A percentile compares a stretch with the other conserved stretches of the same genome.
Conservation (phyloP, 2,888 invertebrate species). For the Platypus cylindrus region DNA sequence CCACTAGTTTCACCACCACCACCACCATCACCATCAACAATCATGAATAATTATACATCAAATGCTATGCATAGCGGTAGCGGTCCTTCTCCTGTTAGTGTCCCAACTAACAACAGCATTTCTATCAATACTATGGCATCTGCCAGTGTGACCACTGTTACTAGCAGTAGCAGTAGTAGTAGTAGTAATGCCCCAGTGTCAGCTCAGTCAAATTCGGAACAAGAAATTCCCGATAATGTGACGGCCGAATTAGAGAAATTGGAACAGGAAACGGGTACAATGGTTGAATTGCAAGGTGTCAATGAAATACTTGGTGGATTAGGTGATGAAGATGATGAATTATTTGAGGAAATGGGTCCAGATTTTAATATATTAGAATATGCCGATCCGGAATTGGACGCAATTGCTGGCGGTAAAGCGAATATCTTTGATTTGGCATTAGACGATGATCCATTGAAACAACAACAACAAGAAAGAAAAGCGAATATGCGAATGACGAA, state of each 20-base stretch:
- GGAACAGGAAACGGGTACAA: slow-evolving; percentile 50
- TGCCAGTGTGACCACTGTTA: no score
- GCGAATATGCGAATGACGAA: no score
- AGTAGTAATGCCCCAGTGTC: slow-evolving; percentile 17
- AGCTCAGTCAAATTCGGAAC: slow-evolving; percentile 25
- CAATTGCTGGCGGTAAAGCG: slow-evolving; percentile 65
- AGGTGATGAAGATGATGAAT: slow-evolving; percentile 75
- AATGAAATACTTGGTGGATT: slow-evolving; percentile 71
- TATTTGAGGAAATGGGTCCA: slow-evolving; percentile 81
- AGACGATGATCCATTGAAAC: slow-evolving; percentile 33
- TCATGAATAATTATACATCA: no score
- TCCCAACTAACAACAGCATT: no score
- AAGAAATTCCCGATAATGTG: slow-evolving; percentile 53
- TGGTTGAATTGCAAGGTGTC: slow-evolving; percentile 51
- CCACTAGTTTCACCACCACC: background rate
- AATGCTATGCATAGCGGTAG: no score
- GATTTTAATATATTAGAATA: slow-evolving; percentile 94
- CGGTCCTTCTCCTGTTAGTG: no score
- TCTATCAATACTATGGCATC: no score
- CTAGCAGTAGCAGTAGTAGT: no score
- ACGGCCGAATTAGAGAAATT: slow-evolving; percentile 56
- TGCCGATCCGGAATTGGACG: slow-evolving; percentile 85
- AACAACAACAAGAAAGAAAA: slow-evolving; percentile 14
- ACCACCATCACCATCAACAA: background rate
- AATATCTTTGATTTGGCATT: slow-evolving; percentile 76